Percentiles rank a stretch among this genome's conserved stretches.
Evolutionary conservation across 2,888 invertebrate genomes (phyloP).

Genomic region (Corbicula japonica): DNA sequence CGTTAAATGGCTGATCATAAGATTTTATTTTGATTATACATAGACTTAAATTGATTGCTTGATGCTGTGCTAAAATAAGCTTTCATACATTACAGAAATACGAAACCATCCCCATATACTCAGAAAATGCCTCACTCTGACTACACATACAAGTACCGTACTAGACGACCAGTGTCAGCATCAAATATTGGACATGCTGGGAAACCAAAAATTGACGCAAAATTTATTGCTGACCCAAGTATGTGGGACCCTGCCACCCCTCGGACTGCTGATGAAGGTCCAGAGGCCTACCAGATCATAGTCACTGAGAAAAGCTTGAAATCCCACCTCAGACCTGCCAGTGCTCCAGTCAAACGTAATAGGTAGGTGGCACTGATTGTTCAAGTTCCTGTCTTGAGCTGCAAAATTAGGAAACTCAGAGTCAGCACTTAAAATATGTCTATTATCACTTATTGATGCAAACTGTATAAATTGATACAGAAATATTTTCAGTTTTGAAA

Average conservation of each 20-base stretch:
- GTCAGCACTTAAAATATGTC: too few relatives aligned
- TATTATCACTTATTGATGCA: too few relatives aligned
- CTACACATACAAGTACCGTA: slow-evolving; percentile 71
- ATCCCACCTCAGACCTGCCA: slow-evolving; percentile 75
- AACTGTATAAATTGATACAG: too few relatives aligned
- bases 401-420: too few relatives aligned
- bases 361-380: slow-evolving; percentile 74
- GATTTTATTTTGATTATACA: background rate
- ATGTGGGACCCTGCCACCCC: slow-evolving; percentile 85
- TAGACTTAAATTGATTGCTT: background rate
- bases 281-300: slow-evolving; percentile 51
- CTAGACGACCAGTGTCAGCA: slow-evolving; percentile 77
- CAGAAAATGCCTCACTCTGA: slow-evolving; percentile 81
- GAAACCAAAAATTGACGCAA: slow-evolving; percentile 85
- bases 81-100: slow-evolving; percentile 18
- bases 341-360: slow-evolving; percentile 80
- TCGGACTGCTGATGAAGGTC: slow-evolving; percentile 60
- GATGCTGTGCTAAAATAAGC: background rate
- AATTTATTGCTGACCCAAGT: slow-evolving; percentile 83
- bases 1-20: too few relatives aligned
- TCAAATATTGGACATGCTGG: slow-evolving; percentile 49
- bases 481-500: too few relatives aligned
- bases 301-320: slow-evolving; percentile 48
- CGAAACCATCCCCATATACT: slow-evolving; percentile 81
- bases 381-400: too few relatives aligned